phyloP scores from a whole-genome alignment of 2,888 invertebrate genomes.

The Drosophila aldrichi region DNA sequence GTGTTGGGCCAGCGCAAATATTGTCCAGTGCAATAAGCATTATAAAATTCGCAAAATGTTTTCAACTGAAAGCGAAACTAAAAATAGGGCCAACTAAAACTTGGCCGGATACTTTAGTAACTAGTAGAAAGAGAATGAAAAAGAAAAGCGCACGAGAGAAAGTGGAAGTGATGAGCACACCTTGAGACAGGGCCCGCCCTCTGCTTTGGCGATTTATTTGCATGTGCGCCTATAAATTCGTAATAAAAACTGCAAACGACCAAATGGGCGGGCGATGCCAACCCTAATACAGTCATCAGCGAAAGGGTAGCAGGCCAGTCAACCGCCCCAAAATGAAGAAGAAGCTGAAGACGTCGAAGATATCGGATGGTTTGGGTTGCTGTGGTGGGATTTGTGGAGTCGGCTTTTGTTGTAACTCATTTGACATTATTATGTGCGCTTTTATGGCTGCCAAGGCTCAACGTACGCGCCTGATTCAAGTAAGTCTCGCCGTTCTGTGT shows the following conservation, averaged over 20 bases:
- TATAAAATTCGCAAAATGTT: conserved; percentile 71
- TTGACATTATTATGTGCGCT: conserved; percentile 81
- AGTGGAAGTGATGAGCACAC: conserved; percentile 44
- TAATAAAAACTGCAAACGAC: conserved; percentile 82
- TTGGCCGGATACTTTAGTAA: conserved; percentile 34
- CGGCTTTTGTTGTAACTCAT: conserved; percentile 80
- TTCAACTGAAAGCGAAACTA: conserved; percentile 66
- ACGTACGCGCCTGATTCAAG: conserved; percentile 49
- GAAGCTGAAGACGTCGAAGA: background rate
- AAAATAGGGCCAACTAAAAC: conserved; percentile 37
- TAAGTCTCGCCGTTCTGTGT: conserved; percentile 26
- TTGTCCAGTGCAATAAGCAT: conserved; percentile 70
- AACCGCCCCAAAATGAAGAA: conserved; percentile 2
- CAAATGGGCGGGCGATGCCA: conserved; percentile 59
- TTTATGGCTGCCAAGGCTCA: conserved; percentile 78
- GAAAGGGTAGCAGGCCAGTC: conserved; percentile 56
- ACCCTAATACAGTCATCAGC: conserved; percentile 78
- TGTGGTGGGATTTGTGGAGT: conserved; percentile 18
- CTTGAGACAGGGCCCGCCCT: conserved; percentile 33
- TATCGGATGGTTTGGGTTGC: conserved; percentile 6
- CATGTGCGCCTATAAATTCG: conserved; percentile 82
- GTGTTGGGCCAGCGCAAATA: conserved; percentile 70
- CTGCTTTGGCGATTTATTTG: conserved; percentile 75
- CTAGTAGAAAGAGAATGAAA: background rate
- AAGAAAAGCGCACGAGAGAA: conserved; percentile 1